Base-by-base conservation (phyloP, 1,140 invertebrate genomes). In the Neelides sp. region DNA sequence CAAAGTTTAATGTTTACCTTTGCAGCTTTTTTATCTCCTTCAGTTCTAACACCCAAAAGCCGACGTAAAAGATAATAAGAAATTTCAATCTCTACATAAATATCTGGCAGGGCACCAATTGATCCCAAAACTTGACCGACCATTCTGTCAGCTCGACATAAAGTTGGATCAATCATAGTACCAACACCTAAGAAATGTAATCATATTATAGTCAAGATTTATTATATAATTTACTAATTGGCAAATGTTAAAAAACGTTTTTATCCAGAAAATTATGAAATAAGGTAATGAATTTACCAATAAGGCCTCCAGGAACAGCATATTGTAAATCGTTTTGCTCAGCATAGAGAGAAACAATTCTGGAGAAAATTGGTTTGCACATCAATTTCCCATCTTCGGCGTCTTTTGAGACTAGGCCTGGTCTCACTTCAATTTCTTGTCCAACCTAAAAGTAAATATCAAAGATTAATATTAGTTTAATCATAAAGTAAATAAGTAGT, bases 251-350 rank as follows among this genome's bases (percentile, higher is more conserved):
- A 5, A 28, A 23, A 28, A 28, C 19, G 12, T 7, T 27, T 12
- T 28, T 19, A 26, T 44, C 19, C 8, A 20, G 37, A 10, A 15
- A n/a, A n/a, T n/a, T n/a, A n/a, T n/a, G n/a, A n/a, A n/a, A n/a
- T n/a, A n/a, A n/a, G n/a, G n/a, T n/a, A n/a, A n/a, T 34, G 44
- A 19, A 58, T 60, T 68, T 63, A 80, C 80, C 93, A 64, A 97
- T 97, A 17, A 99, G 74, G 24, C 96, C 96, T 57, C 96, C 96
- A 57, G 95, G 95, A 37, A 98, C 95, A 50, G 95, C 96, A 72
- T 89, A 98, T 69, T 97, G 90, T 24, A 99, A 72, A 68, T 97
- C 91, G 71, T 99, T 99, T 71, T 98, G 91, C 70, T 99, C 96
- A 48, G 96, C 88, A 70, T 85, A 98, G 1, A 99, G 71, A n/a